Conservation (phyloP, 2,888 invertebrate species). For the Synergus japonicus region DNA sequence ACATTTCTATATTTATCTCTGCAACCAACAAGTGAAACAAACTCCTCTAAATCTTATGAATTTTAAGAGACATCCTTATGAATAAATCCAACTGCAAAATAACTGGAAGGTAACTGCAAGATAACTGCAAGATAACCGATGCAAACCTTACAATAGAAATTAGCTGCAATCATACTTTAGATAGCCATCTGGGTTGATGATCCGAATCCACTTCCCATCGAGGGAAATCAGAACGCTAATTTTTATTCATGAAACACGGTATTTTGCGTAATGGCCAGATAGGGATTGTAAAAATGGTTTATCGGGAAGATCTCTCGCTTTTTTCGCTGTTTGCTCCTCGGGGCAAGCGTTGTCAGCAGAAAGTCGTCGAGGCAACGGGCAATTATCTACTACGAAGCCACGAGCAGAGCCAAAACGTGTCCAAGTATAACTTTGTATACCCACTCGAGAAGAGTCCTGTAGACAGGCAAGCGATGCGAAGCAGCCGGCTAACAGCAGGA, state of each 20-base stretch:
- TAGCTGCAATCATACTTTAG: constrained; percentile 15
- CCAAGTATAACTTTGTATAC: constrained; percentile 61
- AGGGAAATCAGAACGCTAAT: constrained; percentile 32
- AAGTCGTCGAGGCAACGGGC: constrained; percentile 58
- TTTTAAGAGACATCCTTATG: neutral
- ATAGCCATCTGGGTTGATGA: constrained; percentile 30
- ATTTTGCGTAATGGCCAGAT: constrained; percentile 37
- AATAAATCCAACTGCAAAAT: neutral
- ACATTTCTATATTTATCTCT: neutral
- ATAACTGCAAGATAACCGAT: neutral
- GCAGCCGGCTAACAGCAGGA: constrained; percentile 54
- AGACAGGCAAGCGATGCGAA: constrained; percentile 44
- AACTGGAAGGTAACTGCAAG: neutral
- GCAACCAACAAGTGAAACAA: neutral
- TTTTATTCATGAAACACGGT: constrained; percentile 40
- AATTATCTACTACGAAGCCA: constrained; percentile 59
- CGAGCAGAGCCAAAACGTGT: constrained; percentile 61
- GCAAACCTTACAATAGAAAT: neutral
- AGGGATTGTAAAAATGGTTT: constrained; percentile 37
- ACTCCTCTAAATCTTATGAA: neutral
- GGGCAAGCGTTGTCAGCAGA: constrained; percentile 40
- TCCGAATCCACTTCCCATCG: constrained; percentile 12
- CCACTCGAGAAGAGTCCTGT: constrained; percentile 57
- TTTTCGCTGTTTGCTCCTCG: constrained; percentile 39
- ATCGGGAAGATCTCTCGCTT: constrained; percentile 27